Percentiles rank a stretch among this genome's conserved stretches.
Conservation (phyloP, 2,797 vertebrate genomes). For the Jordanella pulchra region DNA sequence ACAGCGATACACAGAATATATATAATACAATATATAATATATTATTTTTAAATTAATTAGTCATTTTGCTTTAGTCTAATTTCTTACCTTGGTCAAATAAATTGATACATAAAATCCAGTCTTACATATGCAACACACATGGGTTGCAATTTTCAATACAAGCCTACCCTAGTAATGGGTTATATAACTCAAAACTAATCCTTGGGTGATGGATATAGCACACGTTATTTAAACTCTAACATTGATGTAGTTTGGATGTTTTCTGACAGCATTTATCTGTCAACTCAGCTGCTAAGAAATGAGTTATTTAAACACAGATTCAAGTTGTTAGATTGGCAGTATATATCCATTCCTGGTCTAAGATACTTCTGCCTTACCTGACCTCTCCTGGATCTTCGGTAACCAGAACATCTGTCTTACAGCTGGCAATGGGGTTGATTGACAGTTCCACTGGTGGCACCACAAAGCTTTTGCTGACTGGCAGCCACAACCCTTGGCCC, state of each 20-base stretch:
- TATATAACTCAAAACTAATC: not conserved
- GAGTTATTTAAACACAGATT: not conserved
- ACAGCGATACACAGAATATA: too few species aligned
- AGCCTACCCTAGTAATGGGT: not conserved
- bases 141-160: not conserved
- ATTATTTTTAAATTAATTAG: too few species aligned
- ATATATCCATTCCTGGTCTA: not conserved
- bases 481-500: constrained; percentile 97
- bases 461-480: constrained; percentile 98
- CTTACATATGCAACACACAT: not conserved
- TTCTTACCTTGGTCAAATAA: not conserved
- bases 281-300: not conserved
- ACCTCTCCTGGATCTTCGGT: constrained; percentile 97
- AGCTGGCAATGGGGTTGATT: constrained; percentile 97
- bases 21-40: too few species aligned
- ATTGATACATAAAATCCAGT: not conserved
- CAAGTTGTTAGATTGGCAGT: not conserved
- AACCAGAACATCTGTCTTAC: constrained; percentile 96
- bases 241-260: not conserved
- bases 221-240: not conserved
- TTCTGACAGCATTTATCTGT: not conserved
- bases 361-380: constrained; percentile 83
- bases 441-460: constrained; percentile 97
- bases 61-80: not conserved
- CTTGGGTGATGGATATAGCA: constrained; percentile 2